A percentile compares a stretch with the other conserved stretches of the same genome.
Evolutionary conservation across 1,140 invertebrate species (phyloP).

Genomic region (Anoplolepis gracilipes): DNA sequence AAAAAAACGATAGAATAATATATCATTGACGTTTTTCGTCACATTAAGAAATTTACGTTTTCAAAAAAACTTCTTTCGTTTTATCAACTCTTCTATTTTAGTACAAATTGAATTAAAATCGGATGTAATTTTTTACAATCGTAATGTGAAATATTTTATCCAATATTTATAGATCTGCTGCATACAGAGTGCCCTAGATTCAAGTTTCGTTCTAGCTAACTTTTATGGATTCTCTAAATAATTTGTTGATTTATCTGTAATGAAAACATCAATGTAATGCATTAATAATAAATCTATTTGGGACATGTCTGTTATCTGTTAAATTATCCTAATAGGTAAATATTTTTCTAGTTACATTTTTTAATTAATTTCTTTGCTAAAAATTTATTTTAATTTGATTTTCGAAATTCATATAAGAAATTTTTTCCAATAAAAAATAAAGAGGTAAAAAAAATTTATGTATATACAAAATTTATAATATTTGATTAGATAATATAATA

Average conservation of each 20-base stretch:
- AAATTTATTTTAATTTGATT: neutral
- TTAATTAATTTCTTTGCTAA: neutral
- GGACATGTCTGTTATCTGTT: neutral
- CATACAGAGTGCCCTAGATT: conserved; percentile 22
- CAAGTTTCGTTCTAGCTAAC: neutral
- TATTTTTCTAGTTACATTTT: neutral
- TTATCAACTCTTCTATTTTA: conserved; percentile 10
- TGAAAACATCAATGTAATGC: neutral
- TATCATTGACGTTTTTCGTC: neutral
- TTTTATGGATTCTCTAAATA: neutral
- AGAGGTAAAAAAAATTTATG: neutral
- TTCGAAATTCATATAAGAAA: neutral
- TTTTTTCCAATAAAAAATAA: neutral
- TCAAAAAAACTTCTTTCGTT: neutral
- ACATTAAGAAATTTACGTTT: conserved; percentile 16
- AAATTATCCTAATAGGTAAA: neutral
- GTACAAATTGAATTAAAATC: conserved; percentile 37
- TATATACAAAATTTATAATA: neutral
- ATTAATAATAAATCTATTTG: neutral
- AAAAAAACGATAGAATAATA: conserved; percentile 1
- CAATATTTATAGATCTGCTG: conserved; percentile 38
- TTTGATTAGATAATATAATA: neutral
- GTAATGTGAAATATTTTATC: conserved; percentile 15
- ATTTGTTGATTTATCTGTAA: conserved; percentile 1
- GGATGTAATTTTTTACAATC: conserved; percentile 39